Evolutionary conservation across 1,140 invertebrate genomes (phyloP), one percentile per base, ranked within the genome.

Genomic region (Hylaeus volcanicus): DNA sequence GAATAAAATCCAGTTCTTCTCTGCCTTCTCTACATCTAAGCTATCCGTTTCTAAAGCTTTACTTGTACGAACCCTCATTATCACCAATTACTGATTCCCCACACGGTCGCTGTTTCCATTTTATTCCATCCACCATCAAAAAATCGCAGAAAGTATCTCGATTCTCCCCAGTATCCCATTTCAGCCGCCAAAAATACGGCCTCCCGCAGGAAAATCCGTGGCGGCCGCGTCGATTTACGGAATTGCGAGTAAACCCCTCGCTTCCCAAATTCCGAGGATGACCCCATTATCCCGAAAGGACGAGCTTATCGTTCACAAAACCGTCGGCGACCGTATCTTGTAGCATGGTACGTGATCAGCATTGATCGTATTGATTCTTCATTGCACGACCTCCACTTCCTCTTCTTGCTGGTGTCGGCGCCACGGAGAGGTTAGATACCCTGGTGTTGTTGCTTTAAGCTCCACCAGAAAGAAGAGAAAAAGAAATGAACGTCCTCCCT

Each of bases 261-360:
- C 26, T n/a, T 64, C 15, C 66, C 14, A 41, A 14, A 60, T 61
- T 2, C 45, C 39, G 39, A 60, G 56, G 56, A 79, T 63, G 74
- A 82, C 71, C 65, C 75, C 58, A 82, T 79, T 86, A 86, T 80
- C 64, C 37, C 56, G 48, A 80, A 76, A 70, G 76, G 81, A 80
- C 80, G 80, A 86, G 63, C 79, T 74, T 83, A 86, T 86, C 69
- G 63, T 70, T 37, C 60, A 26, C 74, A 51, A 82, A 81, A 74
- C 76, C 81, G 74, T 66, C 26, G 58, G 51, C 55, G 56, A 71
- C 68, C 72, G 73, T 85, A 81, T 72, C 61, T 70, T 60, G 56
- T 76, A 63, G n/a, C 63, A 48, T n/a, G 65, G 55, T 80, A 87
- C 81, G 86, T 87, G 86, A 86, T 73, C 61, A 11, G 81, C 84